These are phyloP conservation scores for Eudorcas thomsonii DNA, from an alignment of 2,113 vertebrate species.

Conservation along the genomic window DNA sequence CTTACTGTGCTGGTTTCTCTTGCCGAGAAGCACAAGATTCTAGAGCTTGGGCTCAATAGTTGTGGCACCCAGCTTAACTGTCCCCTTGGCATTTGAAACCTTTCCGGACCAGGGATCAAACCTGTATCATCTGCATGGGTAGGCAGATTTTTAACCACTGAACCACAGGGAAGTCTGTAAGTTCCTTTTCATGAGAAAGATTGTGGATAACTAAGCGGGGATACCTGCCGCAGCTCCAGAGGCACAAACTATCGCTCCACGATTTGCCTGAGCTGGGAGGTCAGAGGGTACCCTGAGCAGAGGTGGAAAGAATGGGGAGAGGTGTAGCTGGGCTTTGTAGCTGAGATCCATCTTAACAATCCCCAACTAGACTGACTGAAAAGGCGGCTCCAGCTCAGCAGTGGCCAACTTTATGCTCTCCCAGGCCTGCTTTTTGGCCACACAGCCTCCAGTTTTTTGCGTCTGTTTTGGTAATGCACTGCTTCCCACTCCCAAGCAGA, in stretches of 20 bases:
- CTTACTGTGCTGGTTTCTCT: not conserved
- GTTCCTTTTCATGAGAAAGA: not conserved
- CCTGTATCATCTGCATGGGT: not conserved
- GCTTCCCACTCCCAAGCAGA: not conserved
- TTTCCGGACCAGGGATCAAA: not conserved
- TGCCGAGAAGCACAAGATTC: not conserved
- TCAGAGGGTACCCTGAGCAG: not conserved
- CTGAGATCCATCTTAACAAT: not conserved
- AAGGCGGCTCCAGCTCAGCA: not conserved
- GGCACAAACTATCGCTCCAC: not conserved
- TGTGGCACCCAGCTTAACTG: not conserved
- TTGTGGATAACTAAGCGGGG: not conserved
- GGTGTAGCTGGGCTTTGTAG: not conserved
- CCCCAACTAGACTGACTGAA: not conserved
- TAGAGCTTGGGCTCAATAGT: not conserved
- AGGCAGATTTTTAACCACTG: not conserved
- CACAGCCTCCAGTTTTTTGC: not conserved
- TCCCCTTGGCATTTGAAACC: not conserved
- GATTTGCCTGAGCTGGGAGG: not conserved
- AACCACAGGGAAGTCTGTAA: not conserved
- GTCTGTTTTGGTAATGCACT: not conserved
- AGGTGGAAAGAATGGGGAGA: not conserved
- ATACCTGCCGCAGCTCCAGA: not conserved
- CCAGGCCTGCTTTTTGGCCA: not conserved
- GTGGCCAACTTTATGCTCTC: not conserved